These are phyloP conservation scores for Corapipo altera DNA, from an alignment of 2,113 vertebrate genomes.

Conservation along the genomic window DNA sequence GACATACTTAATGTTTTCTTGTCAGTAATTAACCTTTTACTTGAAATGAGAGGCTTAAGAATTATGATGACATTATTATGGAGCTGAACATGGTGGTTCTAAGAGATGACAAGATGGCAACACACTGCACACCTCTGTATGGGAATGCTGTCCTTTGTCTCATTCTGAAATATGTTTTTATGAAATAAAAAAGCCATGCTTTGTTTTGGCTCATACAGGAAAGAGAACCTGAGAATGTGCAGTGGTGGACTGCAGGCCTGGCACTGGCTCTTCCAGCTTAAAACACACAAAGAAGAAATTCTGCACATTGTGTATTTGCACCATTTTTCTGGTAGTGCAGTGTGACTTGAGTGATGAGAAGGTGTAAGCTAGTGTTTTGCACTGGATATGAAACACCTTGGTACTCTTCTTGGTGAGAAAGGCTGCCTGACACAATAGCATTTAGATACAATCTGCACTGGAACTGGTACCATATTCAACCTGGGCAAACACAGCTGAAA, in stretches of 20 bases:
- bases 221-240: neutral
- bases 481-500: neutral
- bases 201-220: neutral
- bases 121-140: neutral
- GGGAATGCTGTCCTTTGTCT: neutral
- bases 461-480: neutral
- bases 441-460: neutral
- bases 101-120: neutral
- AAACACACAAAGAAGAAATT: neutral
- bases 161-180: neutral
- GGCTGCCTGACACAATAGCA: neutral
- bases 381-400: neutral
- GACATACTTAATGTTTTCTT: conserved; percentile 37
- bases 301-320: neutral
- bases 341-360: rapidly evolving
- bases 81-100: neutral
- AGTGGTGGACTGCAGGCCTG: neutral
- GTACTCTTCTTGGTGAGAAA: neutral
- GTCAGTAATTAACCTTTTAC: conserved; percentile 59
- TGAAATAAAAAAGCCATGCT: neutral
- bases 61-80: conserved; percentile 24
- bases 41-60: conserved; percentile 38
- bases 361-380: neutral
- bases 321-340: neutral
- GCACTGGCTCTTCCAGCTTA: neutral